Base-by-base conservation (phyloP, 2,888 invertebrate species). In the Argyresthia albistria region DNA sequence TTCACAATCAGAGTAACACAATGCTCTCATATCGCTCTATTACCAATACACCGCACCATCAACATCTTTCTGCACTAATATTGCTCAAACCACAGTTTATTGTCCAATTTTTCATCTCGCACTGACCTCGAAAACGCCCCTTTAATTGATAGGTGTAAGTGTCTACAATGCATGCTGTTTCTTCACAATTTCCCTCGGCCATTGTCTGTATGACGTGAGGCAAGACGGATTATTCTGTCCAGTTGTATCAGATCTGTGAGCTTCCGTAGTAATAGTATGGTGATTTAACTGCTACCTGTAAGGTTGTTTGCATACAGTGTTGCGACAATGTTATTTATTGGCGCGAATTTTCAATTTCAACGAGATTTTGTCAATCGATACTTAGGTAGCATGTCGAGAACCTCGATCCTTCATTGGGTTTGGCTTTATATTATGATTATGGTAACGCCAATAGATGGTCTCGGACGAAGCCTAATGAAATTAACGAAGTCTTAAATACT, bases 81-180 rank as follows among this genome's bases (percentile, higher is more conserved):
- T 42, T 42, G 42, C 42, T 42, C 42, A 11, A 42, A 11, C 11
- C 42, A 42, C 12, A 12, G 42, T 42, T 42, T 42, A 42, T 42
- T 42, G 12, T 42, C 12, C 42, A 42, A 42, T 42, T 42, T 42
- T 12, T 42, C 42, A 42, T 42, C 25, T 25, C 25, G 8, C 4
- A 8, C n/a, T 47, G 47, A 47, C 47, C 25, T 47, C 47, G 10
- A 37, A 9, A 14, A 37, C 43, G 42, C 46, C 60, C 57, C 59
- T 60, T 62, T 73, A 75, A 74, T 73, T 73, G 65, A 69, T 72
- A 65, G 69, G 62, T 70, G 61, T 52, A 60, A 59, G 64, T 63
- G 55, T 60, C 56, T 51, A 57, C 60, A 58, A 60, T 61, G 59
- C 67, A 60, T 63, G 63, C 62, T 62, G 63, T 78, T 77, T 67